A percentile compares a stretch with the other conserved stretches of the same genome.
Conservation (phyloP, 2,797 vertebrate species). For the Chelonia mydas region DNA sequence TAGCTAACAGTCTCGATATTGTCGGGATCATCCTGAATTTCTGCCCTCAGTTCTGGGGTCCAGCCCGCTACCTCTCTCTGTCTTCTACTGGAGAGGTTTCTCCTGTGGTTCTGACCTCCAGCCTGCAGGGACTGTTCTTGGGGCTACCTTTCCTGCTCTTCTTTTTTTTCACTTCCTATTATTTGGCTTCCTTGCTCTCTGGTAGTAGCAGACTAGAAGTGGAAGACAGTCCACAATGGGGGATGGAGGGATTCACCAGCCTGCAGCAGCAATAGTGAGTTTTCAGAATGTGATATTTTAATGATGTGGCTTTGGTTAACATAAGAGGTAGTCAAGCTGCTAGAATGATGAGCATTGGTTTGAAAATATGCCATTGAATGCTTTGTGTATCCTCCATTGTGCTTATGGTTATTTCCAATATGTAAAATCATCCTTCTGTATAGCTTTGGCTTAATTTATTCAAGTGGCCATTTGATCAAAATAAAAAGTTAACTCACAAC, state of each 20-base stretch:
- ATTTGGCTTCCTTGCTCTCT: neutral
- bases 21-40: no score
- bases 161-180: neutral
- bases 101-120: neutral
- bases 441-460: neutral
- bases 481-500: neutral
- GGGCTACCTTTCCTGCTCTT: neutral
- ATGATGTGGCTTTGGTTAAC: fast-evolving
- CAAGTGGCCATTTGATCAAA: neutral
- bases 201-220: neutral
- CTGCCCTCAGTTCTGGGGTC: no score
- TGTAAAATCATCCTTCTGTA: neutral
- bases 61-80: neutral
- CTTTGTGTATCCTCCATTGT: neutral
- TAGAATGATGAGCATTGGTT: neutral
- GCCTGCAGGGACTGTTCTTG: neutral
- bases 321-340: neutral
- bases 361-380: neutral
- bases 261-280: neutral
- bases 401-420: neutral
- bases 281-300: neutral
- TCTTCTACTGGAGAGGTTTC: neutral
- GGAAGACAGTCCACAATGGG: fast-evolving
- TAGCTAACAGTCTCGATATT: neutral
- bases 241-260: neutral